Evolutionary conservation across 2,113 vertebrate species (phyloP), one percentile per base, ranked within the genome.

Genomic region (Siphamia tubifer): DNA sequence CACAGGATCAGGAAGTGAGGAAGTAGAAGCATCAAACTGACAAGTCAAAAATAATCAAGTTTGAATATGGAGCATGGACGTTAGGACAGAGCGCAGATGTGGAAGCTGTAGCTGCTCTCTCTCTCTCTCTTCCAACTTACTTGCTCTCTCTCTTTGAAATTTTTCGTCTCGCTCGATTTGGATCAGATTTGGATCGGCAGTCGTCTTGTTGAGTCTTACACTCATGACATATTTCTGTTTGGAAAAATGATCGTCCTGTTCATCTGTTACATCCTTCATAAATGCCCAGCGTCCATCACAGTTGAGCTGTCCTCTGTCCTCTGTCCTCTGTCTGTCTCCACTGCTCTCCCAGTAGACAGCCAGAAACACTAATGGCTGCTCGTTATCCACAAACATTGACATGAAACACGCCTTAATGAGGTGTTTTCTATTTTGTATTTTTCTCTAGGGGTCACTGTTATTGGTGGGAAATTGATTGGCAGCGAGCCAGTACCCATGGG

Each of bases 331-430:
- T 39, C 21, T 68, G 62, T 60, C 39, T 36, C 31, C 13, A 10
- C 25, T n/a, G 40, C 65, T 75, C 32, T 12, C 58, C 67, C 66
- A n/a, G 58, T 1, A 72, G 82, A 84, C 9, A 7, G 54, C 36
- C 31, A 77, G 58, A 70, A 84, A 57, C 85, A 74, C 81, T 87
- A 89, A 92, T 87, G 84, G 81, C 55, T 32, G 21, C 70, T 92
- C 73, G 77, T 91, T 87, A 87, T 74, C 68, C 71, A 66, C 72
- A 70, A 83, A 72, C 63, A 13, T 47, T 35, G 36, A 84, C 76
- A 86, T 88, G 76, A 86, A 85, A 82, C 65, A n/a, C 60, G 60
- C 55, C 71, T 74, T 89, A 90, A 90, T 90, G 87, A 91, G 85
- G 72, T 83, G 79, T 75, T 86, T 85, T 81, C 83, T 68, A 67